These are phyloP conservation scores for Toxonevra muliebris DNA, from an alignment of 2,888 invertebrate genomes.

Conservation along the genomic window DNA sequence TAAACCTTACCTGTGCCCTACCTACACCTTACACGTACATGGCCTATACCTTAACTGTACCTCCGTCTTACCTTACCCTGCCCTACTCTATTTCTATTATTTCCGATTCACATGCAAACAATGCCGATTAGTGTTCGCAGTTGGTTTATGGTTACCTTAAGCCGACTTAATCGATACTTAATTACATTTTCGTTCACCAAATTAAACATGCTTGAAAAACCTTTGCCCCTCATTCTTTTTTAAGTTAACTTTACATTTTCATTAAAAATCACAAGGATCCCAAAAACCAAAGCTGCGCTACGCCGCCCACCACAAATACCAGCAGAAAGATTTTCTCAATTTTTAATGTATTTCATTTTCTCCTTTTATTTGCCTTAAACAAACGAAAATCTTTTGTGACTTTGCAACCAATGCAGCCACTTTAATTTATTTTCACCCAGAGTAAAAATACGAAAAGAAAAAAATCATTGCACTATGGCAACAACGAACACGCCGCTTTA, in stretches of 20 bases:
- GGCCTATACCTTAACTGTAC: too few relatives aligned
- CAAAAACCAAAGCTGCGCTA: background rate
- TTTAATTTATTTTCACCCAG: slow-evolving; percentile 23
- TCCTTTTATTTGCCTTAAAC: background rate
- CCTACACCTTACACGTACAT: too few relatives aligned
- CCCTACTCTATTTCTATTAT: too few relatives aligned
- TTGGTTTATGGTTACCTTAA: too few relatives aligned
- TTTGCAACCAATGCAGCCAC: slow-evolving; percentile 3
- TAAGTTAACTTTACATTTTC: background rate
- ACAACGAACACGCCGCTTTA: background rate
- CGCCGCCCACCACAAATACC: background rate
- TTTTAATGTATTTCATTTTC: background rate
- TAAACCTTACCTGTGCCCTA: too few relatives aligned
- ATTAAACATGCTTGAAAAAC: background rate
- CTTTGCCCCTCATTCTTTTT: background rate
- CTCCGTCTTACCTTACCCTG: too few relatives aligned
- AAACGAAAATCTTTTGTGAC: background rate
- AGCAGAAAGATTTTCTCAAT: background rate
- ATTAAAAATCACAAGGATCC: background rate
- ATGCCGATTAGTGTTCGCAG: too few relatives aligned
- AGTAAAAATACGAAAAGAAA: slow-evolving; percentile 19
- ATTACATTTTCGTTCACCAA: too few relatives aligned
- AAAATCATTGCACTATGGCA: background rate
- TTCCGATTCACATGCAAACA: too few relatives aligned
- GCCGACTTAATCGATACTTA: too few relatives aligned